Base-by-base conservation (phyloP, 2,113 vertebrate species). In the Sarotherodon lohbergeri region DNA sequence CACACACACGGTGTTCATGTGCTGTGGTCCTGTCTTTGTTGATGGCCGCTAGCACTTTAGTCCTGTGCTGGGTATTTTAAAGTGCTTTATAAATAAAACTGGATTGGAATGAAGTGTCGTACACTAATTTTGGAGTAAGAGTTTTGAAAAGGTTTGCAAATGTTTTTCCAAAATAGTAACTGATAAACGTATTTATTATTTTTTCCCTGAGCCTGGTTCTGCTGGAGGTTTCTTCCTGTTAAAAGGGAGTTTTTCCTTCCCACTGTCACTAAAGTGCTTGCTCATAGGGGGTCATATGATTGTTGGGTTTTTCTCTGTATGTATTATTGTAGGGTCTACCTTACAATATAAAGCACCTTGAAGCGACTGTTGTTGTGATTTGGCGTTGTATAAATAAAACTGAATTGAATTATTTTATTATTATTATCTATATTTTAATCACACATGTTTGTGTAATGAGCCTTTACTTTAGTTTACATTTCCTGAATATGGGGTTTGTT, bases 241-340 rank as follows among this genome's bases (percentile, higher is more conserved):
- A 61, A 19, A 34, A 34, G 29, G 16, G 29, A 61, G 5, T 61
- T 34, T 61, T 61, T 34, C 16, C 9, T 61, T 34, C 57, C 29
- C 57, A 61, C 57, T 34, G 57, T 61, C 1, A 0, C 57, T 0
- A 32, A 61, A 32, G 27, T 61, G 0, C 56, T 50, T 29, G 57
- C 16, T 63, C 29, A 19, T 11, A 19, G 57, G 57, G 14, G 16
- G 3, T 61, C 57, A 61, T 34, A 0, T 61, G 57, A 61, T 61
- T 61, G 57, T 32, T 61, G 57, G 57, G 3, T 2, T 32, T 32
- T 61, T 61, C 57, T 61, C 27, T 29, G 56, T 59, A 9, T 9
- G 57, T 61, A 3, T 61, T 61, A 61, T 34, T 61, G 29, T 61
- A 5, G 57, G 14, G 9, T 61, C 57, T 0, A 10, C 0, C 29